Base-by-base conservation (phyloP, 2,888 invertebrate species). In the Elegia similella region DNA sequence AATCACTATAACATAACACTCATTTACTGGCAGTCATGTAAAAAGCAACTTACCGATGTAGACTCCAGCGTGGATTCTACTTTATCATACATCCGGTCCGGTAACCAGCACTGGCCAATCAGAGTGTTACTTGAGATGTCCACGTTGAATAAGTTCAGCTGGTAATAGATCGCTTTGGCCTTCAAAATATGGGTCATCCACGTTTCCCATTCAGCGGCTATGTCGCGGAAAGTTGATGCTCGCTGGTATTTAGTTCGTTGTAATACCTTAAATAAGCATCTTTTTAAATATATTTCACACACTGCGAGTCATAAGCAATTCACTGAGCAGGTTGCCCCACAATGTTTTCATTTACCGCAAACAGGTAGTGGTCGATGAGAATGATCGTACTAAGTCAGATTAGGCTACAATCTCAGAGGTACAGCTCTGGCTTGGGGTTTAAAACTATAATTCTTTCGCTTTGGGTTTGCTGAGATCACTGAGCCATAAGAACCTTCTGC, bases 81-180 rank as follows among this genome's bases (percentile, higher is more conserved):
- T 10, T 50, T 6, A 6, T 15, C 16, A 34, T 34, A 50, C 16
- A n/a, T 12, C 2, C 12, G 0, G 2, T 38, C 50, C 1, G 50
- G 34, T 10, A 50, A 7, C 50, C 50, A 50, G 16, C 50, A 50
- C 34, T 50, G 50, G 32, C 50, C 50, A 7, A 50, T 17, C 34
- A 50, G 2, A 12, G 50, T 50, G n/a, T 50, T 50, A 12, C 38
- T 50, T 10, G 50, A 7, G 3, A 50, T 50, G 34, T 50, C 50
- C 5, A 50, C 1, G 15, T 50, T 50, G 34, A 50, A 34, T 17
- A 50, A 34, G 12, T 38, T 50, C 2, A 50, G 12, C 13, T 34
- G n/a, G 17, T 34, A 10, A 10, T 50, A 50, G 16, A 50, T 50
- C 2, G 50, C 50, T 34, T 50, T 50, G 16, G 50, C 50, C 16